These are phyloP conservation scores for Lysiphlebus fabarum DNA, from an alignment of 1,140 invertebrate genomes.

Conservation along the genomic window DNA sequence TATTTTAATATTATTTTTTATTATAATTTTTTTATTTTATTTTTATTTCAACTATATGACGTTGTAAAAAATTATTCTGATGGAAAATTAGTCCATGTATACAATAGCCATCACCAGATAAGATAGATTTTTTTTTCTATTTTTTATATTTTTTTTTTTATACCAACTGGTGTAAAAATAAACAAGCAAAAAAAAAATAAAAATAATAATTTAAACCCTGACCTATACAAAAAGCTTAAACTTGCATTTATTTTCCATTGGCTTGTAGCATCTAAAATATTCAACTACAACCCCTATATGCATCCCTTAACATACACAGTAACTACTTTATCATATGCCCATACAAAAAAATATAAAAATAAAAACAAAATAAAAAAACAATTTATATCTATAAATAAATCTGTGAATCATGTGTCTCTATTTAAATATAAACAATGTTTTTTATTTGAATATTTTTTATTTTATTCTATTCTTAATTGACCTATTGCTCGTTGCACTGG, in stretches of 20 bases:
- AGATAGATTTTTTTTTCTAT: too few relatives aligned
- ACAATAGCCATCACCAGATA: too few relatives aligned
- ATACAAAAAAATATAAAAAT: neutral
- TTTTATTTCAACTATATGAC: too few relatives aligned
- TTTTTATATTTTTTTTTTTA: too few relatives aligned
- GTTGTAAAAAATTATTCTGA: too few relatives aligned
- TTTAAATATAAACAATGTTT: neutral
- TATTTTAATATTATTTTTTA: too few relatives aligned
- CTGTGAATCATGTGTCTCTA: neutral
- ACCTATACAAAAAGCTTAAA: constrained; percentile 26
- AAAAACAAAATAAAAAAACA: constrained; percentile 10
- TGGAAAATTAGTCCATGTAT: too few relatives aligned
- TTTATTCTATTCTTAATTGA: constrained; percentile 11
- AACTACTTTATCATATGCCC: neutral
- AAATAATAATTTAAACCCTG: constrained; percentile 24
- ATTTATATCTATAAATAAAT: neutral
- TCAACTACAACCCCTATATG: constrained; percentile 22
- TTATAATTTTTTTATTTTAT: too few relatives aligned
- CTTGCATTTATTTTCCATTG: constrained; percentile 23
- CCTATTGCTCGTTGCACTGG: neutral
- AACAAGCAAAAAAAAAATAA: too few relatives aligned
- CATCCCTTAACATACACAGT: neutral
- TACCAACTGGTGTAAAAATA: constrained; percentile 2
- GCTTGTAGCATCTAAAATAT: constrained; percentile 28
- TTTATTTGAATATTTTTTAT: neutral